phyloP scores from a whole-genome alignment of 2,888 invertebrate species.

The Crematogaster levior region DNA sequence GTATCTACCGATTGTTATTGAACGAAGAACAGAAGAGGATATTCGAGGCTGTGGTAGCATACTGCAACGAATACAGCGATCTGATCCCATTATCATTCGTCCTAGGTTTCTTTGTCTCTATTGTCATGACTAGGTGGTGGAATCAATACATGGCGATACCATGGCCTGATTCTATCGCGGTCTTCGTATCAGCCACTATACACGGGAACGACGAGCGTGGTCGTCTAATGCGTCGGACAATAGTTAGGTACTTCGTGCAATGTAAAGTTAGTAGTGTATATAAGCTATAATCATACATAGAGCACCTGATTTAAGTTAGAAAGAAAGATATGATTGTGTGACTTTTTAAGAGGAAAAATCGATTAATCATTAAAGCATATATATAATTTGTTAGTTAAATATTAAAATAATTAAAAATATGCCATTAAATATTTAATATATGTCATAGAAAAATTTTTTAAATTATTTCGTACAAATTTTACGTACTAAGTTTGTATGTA shows the following conservation, averaged over 20 bases:
- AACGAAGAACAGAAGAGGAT: constrained; percentile 90
- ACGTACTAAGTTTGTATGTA: background rate
- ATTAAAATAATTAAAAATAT: background rate
- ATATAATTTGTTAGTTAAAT: background rate
- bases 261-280: background rate
- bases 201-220: constrained; percentile 88
- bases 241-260: constrained; percentile 84
- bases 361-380: background rate
- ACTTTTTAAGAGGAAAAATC: background rate
- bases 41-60: constrained; percentile 93
- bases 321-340: background rate
- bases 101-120: constrained; percentile 96
- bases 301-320: background rate
- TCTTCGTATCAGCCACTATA: constrained; percentile 87
- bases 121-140: constrained; percentile 97
- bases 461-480: background rate
- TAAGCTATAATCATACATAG: background rate
- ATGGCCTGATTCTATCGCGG: constrained; percentile 88
- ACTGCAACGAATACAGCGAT: constrained; percentile 94
- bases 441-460: background rate
- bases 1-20: constrained; percentile 91
- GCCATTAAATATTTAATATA: background rate
- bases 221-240: constrained; percentile 87
- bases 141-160: constrained; percentile 88
- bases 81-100: constrained; percentile 97